Conservation (phyloP, 2,797 vertebrate species). For the Percopsis omiscomaycus region DNA sequence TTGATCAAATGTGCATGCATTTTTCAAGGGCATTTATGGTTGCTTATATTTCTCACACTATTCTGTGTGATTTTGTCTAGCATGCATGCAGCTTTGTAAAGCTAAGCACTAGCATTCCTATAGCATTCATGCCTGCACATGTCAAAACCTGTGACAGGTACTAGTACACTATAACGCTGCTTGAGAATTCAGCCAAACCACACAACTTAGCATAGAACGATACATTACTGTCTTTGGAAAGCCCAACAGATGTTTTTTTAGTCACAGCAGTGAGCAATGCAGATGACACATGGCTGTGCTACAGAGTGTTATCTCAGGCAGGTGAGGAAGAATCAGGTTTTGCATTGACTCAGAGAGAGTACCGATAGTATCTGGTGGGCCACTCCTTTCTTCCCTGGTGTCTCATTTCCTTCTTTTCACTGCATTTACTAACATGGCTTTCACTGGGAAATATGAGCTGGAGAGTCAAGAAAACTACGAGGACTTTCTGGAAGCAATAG, state of each 20-base stretch:
- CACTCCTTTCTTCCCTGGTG: conserved; percentile 49
- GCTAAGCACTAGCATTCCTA: no score
- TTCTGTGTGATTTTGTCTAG: no score
- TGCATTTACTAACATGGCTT: conserved; percentile 73
- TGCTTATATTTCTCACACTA: no score
- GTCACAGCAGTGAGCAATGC: background rate
- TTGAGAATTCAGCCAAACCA: no score
- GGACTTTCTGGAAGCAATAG: conserved; percentile 82
- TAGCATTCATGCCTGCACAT: no score
- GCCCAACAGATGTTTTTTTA: background rate
- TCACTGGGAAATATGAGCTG: conserved; percentile 86
- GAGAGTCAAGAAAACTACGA: conserved; percentile 90
- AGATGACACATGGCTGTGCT: background rate
- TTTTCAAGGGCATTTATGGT: no score
- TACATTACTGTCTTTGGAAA: conserved; percentile 4
- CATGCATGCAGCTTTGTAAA: no score
- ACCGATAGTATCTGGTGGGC: conserved; percentile 1
- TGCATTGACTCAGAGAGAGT: conserved; percentile 1
- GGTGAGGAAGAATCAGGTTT: conserved; percentile 18
- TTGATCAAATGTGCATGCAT: no score
- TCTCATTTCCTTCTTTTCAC: conserved; percentile 13
- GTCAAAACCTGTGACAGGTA: no score
- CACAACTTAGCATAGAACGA: background rate
- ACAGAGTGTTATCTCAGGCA: background rate
- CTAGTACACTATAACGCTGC: no score